Evolutionary conservation across 2,888 invertebrate species (phyloP), one percentile per base, ranked within the genome.

Genomic region (Agapostemon virescens): DNA sequence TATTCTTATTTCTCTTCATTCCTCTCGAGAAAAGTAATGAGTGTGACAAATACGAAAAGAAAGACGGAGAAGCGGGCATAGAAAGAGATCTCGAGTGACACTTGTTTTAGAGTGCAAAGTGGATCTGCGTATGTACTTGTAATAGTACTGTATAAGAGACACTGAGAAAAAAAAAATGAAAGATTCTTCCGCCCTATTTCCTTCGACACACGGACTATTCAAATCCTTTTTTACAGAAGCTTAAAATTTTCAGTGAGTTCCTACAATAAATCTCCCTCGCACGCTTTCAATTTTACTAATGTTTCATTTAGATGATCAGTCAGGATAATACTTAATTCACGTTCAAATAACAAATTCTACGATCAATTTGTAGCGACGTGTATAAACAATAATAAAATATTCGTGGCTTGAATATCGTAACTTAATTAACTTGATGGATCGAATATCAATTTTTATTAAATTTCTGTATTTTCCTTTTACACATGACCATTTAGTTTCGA

Each of bases 91-190:
- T 78, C 70, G 67, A 81, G 82, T 58, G 42, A 58, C 66, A 74
- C 79, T 83, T 83, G 69, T 84, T 78, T 84, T 78, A 77, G 69
- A 75, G 84, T 82, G 88, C 71, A 86, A 82, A 86, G 85, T 84
- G 78, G 78, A 71, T 82, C 66, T 81, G 45, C 75, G 71, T 61
- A 33, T 20, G 33, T 75, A 74, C 71, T 63, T 68, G 67, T 66
- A 84, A 70, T 84, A 77, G 58, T 64, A 49, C 45, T 38, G 74
- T 63, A 74, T 76, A 81, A 76, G 74, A 76, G 70, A 58, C 30
- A 63, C 64, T 58, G 70, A 67, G 33, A 38, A 70, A 77, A 75
- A n/a, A 83, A 69, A 76, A 68, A 74, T 64, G 42, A 45, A 55
- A 63, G 66, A 70, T 77, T 69, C 68, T 72, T 74, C 66, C 64